A percentile compares a stretch with the other conserved stretches of the same genome.
Evolutionary conservation across 1,140 invertebrate genomes (phyloP).

Genomic region (Bombus turneri): DNA sequence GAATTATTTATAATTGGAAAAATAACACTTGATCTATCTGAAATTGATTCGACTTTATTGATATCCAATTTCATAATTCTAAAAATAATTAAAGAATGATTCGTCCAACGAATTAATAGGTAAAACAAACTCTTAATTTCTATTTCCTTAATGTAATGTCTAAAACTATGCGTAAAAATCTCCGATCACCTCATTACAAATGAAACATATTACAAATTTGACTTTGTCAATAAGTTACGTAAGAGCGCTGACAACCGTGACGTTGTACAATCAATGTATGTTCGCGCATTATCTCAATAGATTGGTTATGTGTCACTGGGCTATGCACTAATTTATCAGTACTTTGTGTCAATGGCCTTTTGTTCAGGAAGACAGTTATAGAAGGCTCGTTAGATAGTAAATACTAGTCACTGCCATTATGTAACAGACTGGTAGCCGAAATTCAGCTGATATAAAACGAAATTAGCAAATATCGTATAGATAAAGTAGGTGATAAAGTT

Average conservation of each 20-base stretch:
- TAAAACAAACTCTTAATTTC: too few relatives aligned
- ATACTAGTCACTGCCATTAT: not conserved
- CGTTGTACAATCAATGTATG: not conserved
- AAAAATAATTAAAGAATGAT: too few relatives aligned
- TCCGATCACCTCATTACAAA: too few relatives aligned
- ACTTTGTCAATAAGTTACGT: not conserved
- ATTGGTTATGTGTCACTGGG: constrained; percentile 24
- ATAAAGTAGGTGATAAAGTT: not conserved
- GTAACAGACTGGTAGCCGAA: too few relatives aligned
- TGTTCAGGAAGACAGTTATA: constrained; percentile 24
- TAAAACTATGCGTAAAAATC: too few relatives aligned
- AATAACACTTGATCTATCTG: not conserved
- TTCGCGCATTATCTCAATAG: constrained; percentile 22
- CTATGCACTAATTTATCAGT: constrained; percentile 15
- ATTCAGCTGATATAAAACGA: not conserved
- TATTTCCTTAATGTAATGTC: too few relatives aligned
- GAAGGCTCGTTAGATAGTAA: constrained; percentile 8
- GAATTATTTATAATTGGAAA: not conserved
- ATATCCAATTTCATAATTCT: too few relatives aligned
- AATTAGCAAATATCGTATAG: not conserved
- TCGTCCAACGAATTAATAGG: too few relatives aligned
- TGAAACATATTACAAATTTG: too few relatives aligned
- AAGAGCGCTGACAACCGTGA: not conserved
- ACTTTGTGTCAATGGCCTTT: constrained; percentile 18
- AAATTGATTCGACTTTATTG: not conserved